phyloP scores from a whole-genome alignment of 1,140 invertebrate species.

The Hydropsyche tenuis region DNA sequence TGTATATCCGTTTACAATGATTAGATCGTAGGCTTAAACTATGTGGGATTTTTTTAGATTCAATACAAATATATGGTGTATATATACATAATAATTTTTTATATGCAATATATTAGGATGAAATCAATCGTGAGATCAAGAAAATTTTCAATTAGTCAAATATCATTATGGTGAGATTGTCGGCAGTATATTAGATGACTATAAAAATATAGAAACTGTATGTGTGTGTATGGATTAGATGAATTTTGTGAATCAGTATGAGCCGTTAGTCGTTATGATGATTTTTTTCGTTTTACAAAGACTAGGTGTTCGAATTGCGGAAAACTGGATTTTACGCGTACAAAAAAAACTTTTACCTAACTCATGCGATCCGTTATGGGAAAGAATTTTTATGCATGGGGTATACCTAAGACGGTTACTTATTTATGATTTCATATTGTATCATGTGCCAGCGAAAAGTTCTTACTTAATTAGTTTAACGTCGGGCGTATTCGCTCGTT shows the following conservation, averaged over 20 bases:
- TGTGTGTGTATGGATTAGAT: constrained; percentile 3
- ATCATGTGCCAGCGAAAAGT: constrained; percentile 37
- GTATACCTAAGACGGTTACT: constrained; percentile 31
- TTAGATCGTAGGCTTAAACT: too few relatives aligned
- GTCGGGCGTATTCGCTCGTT: too few relatives aligned
- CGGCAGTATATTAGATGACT: constrained; percentile 32
- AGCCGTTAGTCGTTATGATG: not conserved
- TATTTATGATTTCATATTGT: constrained; percentile 8
- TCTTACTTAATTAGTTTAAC: constrained; percentile 21
- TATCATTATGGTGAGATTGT: constrained; percentile 37
- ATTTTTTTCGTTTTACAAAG: not conserved
- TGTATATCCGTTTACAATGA: not conserved
- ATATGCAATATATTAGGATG: constrained; percentile 29
- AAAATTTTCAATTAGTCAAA: constrained; percentile 32
- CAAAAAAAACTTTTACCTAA: constrained; percentile 16
- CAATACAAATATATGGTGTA: not conserved
- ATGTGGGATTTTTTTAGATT: too few relatives aligned
- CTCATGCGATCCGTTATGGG: not conserved
- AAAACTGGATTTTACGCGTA: constrained; percentile 22
- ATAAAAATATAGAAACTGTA: constrained; percentile 1
- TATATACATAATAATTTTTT: constrained; percentile 24
- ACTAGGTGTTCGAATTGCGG: not conserved
- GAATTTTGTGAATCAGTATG: not conserved
- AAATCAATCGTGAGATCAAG: constrained; percentile 18
- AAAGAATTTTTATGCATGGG: constrained; percentile 34